Conservation (phyloP, 2,797 vertebrate genomes). For the Tinamus major region DNA sequence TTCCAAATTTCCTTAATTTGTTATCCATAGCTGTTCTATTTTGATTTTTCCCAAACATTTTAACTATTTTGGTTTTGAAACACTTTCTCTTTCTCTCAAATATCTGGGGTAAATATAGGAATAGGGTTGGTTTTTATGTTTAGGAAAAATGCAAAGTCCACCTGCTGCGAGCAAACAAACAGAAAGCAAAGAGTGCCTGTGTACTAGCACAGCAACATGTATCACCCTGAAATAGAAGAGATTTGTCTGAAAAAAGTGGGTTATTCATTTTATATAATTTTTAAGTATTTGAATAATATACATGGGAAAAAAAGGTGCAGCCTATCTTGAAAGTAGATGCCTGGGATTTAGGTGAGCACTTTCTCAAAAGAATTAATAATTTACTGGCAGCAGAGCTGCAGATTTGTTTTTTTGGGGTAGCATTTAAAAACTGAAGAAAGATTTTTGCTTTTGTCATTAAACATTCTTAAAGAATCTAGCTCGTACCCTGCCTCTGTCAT, state of each 20-base stretch:
- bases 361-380: not conserved
- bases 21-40: not conserved
- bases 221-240: not conserved
- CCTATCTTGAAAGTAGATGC: not conserved
- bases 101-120: not conserved
- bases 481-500: not conserved
- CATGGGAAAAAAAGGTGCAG: not conserved
- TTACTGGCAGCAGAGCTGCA: not conserved
- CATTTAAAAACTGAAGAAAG: not conserved
- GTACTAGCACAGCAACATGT: not conserved
- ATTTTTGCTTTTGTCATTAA: not conserved
- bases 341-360: not conserved
- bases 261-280: not conserved
- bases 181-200: not conserved
- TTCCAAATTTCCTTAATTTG: not conserved
- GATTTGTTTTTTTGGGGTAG: not conserved
- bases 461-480: not conserved
- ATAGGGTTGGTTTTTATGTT: not conserved
- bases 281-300: not conserved
- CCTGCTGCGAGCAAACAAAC: not conserved
- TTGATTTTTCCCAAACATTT: not conserved
- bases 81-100: not conserved
- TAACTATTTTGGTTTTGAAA: not conserved
- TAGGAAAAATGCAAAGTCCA: not conserved
- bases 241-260: slow-evolving; percentile 4